phyloP scores from a whole-genome alignment of 53 echinoderm and acorn worm genomes.

The Astropecten irregularis region DNA sequence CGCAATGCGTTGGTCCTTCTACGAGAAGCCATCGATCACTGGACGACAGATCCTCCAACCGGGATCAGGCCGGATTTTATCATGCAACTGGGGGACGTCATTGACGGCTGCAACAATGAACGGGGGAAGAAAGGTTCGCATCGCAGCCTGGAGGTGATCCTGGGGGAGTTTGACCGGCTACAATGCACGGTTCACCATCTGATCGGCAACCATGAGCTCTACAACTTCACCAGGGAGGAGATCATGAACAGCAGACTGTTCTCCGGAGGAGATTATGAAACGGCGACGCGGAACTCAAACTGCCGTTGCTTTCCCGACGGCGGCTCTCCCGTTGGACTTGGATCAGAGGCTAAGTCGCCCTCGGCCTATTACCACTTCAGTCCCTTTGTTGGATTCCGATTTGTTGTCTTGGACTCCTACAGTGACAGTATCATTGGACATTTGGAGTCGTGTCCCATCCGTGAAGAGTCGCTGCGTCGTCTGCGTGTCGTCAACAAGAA shows the following conservation, averaged over 20 bases:
- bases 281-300: background rate
- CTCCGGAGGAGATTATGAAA: slow-evolving; percentile 8
- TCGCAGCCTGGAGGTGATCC: slow-evolving; percentile 6
- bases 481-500: slow-evolving; percentile 66
- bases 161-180: slow-evolving; percentile 62
- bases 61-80: slow-evolving; percentile 42
- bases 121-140: slow-evolving; percentile 60
- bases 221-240: slow-evolving; percentile 80
- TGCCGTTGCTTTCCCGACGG: background rate
- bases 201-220: slow-evolving; percentile 89
- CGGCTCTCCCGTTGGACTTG: background rate
- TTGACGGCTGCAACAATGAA: slow-evolving; percentile 77
- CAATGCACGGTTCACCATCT: slow-evolving; percentile 69
- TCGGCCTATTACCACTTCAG: slow-evolving; percentile 75
- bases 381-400: slow-evolving; percentile 69
- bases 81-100: slow-evolving; percentile 83
- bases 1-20: slow-evolving; percentile 64
- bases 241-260: slow-evolving; percentile 61
- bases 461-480: slow-evolving; percentile 42
- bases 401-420: slow-evolving; percentile 70
- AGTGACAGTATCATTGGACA: slow-evolving; percentile 58
- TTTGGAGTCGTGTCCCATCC: slow-evolving; percentile 15
- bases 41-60: slow-evolving; percentile 30
- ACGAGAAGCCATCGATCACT: slow-evolving; percentile 64
- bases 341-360: background rate